Evolutionary conservation across 2,113 vertebrate species (phyloP).

Genomic region (Nanger granti): DNA sequence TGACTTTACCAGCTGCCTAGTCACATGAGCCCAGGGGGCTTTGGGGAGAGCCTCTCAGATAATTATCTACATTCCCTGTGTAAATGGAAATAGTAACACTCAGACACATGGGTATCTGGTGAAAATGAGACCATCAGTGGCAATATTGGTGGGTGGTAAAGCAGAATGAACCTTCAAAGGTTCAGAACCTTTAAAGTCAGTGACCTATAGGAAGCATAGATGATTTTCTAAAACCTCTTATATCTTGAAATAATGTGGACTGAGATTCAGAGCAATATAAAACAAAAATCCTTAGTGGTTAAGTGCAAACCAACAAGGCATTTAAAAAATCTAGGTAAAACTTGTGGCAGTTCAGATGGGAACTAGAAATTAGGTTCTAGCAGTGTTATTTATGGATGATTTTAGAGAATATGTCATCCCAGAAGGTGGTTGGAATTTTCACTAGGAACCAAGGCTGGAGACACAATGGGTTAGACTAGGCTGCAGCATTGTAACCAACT

Average conservation of each 20-base stretch:
- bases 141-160: background rate
- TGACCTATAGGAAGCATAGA: background rate
- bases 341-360: background rate
- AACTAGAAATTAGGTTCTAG: background rate
- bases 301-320: background rate
- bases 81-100: background rate
- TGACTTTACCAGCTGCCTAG: background rate
- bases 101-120: background rate
- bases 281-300: background rate
- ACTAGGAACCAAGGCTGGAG: background rate
- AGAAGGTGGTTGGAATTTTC: background rate
- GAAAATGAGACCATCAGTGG: too few relatives aligned
- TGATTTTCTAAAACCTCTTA: background rate
- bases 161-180: background rate
- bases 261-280: background rate
- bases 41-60: background rate
- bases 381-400: background rate
- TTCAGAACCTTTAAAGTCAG: background rate
- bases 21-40: background rate
- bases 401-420: background rate
- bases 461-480: background rate
- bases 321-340: background rate
- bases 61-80: too few relatives aligned
- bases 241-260: background rate
- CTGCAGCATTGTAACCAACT: background rate